These are phyloP conservation scores for Goniozus legneri DNA, from an alignment of 1,140 invertebrate species.

Conservation along the genomic window DNA sequence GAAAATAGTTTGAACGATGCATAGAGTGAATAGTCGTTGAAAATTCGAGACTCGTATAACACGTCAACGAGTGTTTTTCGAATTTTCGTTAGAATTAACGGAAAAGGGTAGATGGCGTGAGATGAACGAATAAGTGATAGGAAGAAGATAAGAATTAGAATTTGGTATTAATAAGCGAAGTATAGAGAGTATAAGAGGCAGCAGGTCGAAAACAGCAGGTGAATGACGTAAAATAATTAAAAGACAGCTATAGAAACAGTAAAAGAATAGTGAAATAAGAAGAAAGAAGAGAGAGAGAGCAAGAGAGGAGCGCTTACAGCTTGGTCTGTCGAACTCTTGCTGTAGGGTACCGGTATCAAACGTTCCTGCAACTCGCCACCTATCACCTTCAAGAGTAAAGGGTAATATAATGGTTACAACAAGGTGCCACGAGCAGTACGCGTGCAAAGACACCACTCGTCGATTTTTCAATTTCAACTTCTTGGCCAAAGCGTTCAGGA, in stretches of 20 bases:
- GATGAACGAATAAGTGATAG: no score
- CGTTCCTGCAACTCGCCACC: slow-evolving; percentile 98
- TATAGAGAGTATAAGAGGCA: neutral
- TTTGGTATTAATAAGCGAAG: neutral
- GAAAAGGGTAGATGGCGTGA: no score
- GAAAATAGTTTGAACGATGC: no score
- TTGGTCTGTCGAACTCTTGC: slow-evolving; percentile 99
- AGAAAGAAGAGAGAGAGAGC: slow-evolving; percentile 28
- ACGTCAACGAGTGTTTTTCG: no score
- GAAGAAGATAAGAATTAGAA: no score
- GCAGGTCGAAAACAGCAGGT: no score
- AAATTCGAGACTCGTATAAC: no score
- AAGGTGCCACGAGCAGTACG: slow-evolving; percentile 44
- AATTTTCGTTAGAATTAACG: no score
- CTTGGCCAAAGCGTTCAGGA: no score
- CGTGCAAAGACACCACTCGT: slow-evolving; percentile 34
- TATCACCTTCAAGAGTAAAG: slow-evolving; percentile 93
- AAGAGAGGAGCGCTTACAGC: slow-evolving; percentile 83
- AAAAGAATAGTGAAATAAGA: slow-evolving; percentile 2
- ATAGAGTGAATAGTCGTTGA: no score
- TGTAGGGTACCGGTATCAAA: slow-evolving; percentile 98
- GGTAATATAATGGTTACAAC: slow-evolving; percentile 62
- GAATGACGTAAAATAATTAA: no score
- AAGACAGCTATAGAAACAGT: slow-evolving; percentile 3
- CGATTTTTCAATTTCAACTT: no score